Conservation (phyloP, 2,797 vertebrate genomes). For the Anabacerthia variegaticeps region DNA sequence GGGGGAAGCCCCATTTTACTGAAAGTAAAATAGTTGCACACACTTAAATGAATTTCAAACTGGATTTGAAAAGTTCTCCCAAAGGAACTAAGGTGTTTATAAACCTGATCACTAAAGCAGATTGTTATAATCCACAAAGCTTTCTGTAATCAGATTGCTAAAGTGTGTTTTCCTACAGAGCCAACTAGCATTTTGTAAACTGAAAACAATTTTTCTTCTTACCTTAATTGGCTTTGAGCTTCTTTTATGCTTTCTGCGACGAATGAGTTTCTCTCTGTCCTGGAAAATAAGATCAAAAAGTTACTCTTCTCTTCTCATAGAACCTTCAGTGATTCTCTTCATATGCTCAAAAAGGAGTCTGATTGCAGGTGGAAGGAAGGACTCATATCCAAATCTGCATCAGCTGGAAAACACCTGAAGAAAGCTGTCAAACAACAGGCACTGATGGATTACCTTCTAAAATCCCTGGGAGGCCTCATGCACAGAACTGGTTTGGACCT, state of each 20-base stretch:
- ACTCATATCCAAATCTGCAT: not conserved
- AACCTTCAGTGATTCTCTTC: not conserved
- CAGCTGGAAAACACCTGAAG: not conserved
- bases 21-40: not conserved
- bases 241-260: conserved; percentile 96
- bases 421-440: not conserved
- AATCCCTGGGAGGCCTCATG: not conserved
- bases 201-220: conserved; percentile 38
- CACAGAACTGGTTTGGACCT: not conserved
- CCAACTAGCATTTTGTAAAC: not conserved
- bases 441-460: not conserved
- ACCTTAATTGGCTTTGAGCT: conserved; percentile 96
- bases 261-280: conserved; percentile 95
- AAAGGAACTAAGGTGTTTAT: not conserved
- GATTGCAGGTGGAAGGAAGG: not conserved
- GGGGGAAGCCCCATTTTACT: not conserved
- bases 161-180: not conserved
- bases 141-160: conserved; percentile 9
- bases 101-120: not conserved
- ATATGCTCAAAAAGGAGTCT: not conserved
- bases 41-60: not conserved
- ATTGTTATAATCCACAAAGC: not conserved
- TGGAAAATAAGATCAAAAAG: conserved; percentile 68
- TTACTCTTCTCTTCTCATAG: not conserved
- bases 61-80: not conserved